Evolutionary conservation across 2,113 vertebrate species (phyloP).

Genomic region (Cnemophilus loriae): DNA sequence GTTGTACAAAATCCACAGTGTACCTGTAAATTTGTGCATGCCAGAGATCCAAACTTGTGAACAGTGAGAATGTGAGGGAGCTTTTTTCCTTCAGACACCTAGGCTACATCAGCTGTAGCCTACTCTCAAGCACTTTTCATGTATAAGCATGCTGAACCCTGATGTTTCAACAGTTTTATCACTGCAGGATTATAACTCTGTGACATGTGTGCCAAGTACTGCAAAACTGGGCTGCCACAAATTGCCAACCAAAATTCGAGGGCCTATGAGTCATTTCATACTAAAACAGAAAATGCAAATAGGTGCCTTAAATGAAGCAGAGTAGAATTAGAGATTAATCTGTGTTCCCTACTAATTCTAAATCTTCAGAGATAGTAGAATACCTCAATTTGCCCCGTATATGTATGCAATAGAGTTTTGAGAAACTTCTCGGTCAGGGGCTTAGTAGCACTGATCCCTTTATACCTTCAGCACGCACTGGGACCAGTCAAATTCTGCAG

Average conservation of each 20-base stretch:
- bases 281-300: neutral
- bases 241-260: neutral
- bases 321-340: neutral
- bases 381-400: neutral
- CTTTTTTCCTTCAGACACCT: neutral
- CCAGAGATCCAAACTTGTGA: neutral
- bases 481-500: neutral
- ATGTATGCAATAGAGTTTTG: neutral
- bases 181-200: neutral
- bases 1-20: neutral
- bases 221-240: neutral
- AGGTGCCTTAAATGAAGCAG: neutral
- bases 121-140: neutral
- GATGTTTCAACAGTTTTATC: neutral
- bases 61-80: neutral
- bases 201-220: accelerated
- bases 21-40: neutral
- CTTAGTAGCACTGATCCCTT: neutral
- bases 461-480: neutral
- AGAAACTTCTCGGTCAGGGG: neutral
- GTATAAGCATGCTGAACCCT: neutral
- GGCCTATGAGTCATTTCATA: neutral
- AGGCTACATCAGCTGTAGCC: neutral
- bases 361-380: neutral
- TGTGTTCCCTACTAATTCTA: neutral